Evolutionary conservation across 1,140 invertebrate species (phyloP), one percentile per base, ranked within the genome.

Genomic region (Carcinoscorpius rotundicauda): DNA sequence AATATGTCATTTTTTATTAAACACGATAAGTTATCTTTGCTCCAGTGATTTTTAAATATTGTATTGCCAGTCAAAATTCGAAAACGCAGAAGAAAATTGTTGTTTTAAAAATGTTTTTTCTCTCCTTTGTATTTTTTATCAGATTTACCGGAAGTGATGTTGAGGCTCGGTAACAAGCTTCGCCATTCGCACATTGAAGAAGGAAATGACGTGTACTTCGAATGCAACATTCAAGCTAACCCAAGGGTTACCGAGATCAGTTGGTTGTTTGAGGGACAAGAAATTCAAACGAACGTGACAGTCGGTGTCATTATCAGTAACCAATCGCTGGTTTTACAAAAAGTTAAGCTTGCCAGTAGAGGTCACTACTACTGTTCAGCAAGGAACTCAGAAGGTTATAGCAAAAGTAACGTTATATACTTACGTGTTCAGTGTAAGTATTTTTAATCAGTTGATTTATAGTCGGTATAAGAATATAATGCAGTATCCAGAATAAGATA

Each of bases 381-480:
- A 0, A 87, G 86, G 76, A 95, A 94, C 75, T 85, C 85, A 0
- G 90, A 93, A 77, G 91, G 91, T 1, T 88, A 92, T 71, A 89
- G 90, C 4, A 87, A 88, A 67, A 93, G 90, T 76, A 82, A 84
- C 55, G 82, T 87, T 2, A 90, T 93, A 73, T 82, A 85, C 64
- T 79, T 95, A 60, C 88, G 93, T 76, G 89, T 95, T 59, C 83
- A 91, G 78, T 93, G 90, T 92, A 82, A 87, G 88, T 29, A 29
- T 29, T 29, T 29, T 29, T 29, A 29, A 29, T 29, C 2, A 29
- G 29, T 29, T 29, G 29, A 29, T 29, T 29, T 29, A 29, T 29
- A 29, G 2, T 2, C 29, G n/a, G n/a, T n/a, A n/a, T 29, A 29
- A 29, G 29, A 29, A 29, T 29, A 29, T 29, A 29, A 29, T 29